phyloP scores from a whole-genome alignment of 2,797 vertebrate species.

The Threskiornis aethiopicus region DNA sequence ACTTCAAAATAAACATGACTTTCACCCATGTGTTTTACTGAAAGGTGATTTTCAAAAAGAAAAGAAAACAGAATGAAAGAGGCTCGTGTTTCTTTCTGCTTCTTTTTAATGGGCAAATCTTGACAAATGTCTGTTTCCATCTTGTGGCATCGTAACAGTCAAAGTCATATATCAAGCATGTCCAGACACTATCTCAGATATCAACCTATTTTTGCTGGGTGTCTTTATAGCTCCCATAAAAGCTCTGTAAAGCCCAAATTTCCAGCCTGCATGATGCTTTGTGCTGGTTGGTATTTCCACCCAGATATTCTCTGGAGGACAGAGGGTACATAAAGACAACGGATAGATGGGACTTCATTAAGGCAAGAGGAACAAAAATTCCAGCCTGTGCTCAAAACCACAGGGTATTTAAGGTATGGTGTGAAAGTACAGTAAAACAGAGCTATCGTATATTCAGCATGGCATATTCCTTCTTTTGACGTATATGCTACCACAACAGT shows the following conservation, averaged over 20 bases:
- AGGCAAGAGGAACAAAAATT: background rate
- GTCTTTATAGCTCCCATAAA: background rate
- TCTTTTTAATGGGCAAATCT: background rate
- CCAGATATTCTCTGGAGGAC: background rate
- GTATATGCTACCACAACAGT: background rate
- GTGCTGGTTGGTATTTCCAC: background rate
- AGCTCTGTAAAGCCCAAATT: background rate
- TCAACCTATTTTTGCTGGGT: background rate
- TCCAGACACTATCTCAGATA: background rate
- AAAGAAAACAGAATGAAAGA: background rate
- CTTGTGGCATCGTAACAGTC: background rate
- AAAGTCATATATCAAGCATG: background rate
- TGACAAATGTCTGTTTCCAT: background rate
- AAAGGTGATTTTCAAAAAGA: background rate
- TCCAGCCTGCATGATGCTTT: background rate
- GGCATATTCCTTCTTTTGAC: background rate
- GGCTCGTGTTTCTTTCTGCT: background rate
- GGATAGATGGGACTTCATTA: background rate
- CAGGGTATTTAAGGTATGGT: background rate
- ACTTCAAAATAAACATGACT: background rate
- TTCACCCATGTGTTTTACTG: background rate
- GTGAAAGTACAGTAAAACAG: background rate
- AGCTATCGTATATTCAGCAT: background rate
- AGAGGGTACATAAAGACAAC: background rate
- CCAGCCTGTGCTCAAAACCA: background rate